These are phyloP conservation scores for Seira ritae DNA, from an alignment of 2,888 invertebrate species.

Conservation along the genomic window DNA sequence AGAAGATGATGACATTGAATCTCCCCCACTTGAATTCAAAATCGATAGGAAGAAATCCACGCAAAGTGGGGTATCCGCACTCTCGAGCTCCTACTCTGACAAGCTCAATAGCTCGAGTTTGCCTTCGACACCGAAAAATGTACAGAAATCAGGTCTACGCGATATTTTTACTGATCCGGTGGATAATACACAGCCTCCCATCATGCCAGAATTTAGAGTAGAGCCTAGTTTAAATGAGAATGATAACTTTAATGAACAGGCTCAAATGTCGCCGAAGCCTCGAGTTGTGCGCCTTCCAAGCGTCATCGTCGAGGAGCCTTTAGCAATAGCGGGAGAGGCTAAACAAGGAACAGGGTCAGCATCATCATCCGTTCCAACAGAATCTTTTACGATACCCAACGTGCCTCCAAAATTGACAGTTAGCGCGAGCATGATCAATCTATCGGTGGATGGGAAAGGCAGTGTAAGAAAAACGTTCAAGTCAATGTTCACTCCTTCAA, in stretches of 20 bases:
- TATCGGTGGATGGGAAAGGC: slow-evolving; percentile 39
- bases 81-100: slow-evolving; percentile 27
- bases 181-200: too few species aligned
- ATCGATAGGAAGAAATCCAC: slow-evolving; percentile 10
- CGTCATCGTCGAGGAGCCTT: slow-evolving; percentile 46
- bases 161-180: too few species aligned
- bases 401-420: slow-evolving; percentile 26
- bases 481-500: slow-evolving; percentile 44
- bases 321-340: slow-evolving; percentile 18
- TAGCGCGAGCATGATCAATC: slow-evolving; percentile 46
- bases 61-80: background rate
- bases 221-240: too few species aligned
- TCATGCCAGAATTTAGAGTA: too few species aligned
- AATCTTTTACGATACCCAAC: slow-evolving; percentile 27
- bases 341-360: too few species aligned
- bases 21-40: slow-evolving; percentile 20
- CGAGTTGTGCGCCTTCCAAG: slow-evolving; percentile 35
- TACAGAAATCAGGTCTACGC: background rate
- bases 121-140: slow-evolving; percentile 30
- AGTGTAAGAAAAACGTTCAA: slow-evolving; percentile 32
- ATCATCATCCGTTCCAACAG: background rate
- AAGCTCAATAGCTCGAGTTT: slow-evolving; percentile 23
- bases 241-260: too few species aligned
- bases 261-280: background rate
- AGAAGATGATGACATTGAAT: slow-evolving; percentile 44